Conservation (phyloP, 1,140 invertebrate genomes). For the Antheraea mylitta region DNA sequence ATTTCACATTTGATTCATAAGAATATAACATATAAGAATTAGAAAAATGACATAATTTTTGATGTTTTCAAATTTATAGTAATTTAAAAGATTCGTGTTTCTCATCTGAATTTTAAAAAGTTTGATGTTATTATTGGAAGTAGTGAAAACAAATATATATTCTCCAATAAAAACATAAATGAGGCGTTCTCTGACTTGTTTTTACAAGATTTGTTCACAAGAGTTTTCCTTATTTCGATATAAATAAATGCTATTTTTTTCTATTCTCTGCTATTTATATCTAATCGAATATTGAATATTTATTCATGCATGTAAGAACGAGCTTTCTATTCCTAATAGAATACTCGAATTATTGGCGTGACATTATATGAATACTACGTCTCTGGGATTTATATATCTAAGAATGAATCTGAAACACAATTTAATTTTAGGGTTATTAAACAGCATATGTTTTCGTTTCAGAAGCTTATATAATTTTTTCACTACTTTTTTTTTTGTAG, state of each 20-base stretch:
- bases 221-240: not conserved
- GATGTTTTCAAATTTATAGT: too few relatives aligned
- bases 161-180: too few relatives aligned
- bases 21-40: too few relatives aligned
- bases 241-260: not conserved
- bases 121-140: too few relatives aligned
- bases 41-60: too few relatives aligned
- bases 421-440: not conserved
- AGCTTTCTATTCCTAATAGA: slow-evolving; percentile 21
- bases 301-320: slow-evolving; percentile 19
- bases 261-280: not conserved
- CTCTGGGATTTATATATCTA: not conserved
- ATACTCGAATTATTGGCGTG: slow-evolving; percentile 19
- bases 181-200: not conserved
- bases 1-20: too few relatives aligned
- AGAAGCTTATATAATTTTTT: too few relatives aligned
- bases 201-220: not conserved
- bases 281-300: slow-evolving; percentile 8
- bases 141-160: too few relatives aligned
- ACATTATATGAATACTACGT: not conserved
- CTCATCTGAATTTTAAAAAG: too few relatives aligned
- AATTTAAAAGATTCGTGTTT: too few relatives aligned
- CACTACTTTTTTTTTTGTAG: too few relatives aligned
- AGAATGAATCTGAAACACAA: not conserved
- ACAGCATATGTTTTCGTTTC: too few relatives aligned